These are phyloP conservation scores for Melanotaenia pygmaea DNA, from an alignment of 2,797 vertebrate genomes.

Conservation along the genomic window DNA sequence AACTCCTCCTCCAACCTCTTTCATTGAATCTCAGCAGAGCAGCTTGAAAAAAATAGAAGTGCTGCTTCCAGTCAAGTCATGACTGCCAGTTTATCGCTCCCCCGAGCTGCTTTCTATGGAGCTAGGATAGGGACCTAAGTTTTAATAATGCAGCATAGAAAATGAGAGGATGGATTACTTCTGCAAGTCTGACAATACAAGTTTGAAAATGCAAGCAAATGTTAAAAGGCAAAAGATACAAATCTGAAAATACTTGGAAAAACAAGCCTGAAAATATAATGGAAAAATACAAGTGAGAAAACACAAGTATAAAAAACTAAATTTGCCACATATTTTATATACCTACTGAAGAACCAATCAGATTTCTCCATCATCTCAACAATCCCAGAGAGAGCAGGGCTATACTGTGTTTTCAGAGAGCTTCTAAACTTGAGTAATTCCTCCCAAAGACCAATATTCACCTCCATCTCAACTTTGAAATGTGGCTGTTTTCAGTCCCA, in stretches of 20 bases:
- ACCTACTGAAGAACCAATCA: background rate
- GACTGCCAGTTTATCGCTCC: constrained; percentile 42
- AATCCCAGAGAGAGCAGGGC: background rate
- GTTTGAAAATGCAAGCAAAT: too few relatives aligned
- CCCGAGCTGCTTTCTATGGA: background rate
- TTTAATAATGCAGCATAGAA: too few relatives aligned
- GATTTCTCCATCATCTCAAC: background rate
- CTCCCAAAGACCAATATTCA: constrained; percentile 14
- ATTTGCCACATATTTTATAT: background rate
- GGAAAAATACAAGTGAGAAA: too few relatives aligned
- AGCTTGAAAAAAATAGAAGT: constrained; percentile 40
- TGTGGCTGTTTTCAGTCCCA: constrained; percentile 23
- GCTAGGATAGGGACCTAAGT: background rate
- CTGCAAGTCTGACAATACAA: background rate
- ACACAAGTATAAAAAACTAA: too few relatives aligned
- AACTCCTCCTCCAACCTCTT: constrained; percentile 23
- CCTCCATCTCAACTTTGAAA: constrained; percentile 17
- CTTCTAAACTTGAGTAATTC: constrained; percentile 32
- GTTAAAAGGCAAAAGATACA: too few relatives aligned
- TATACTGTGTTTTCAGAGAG: constrained; percentile 33
- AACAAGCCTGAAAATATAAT: too few relatives aligned
- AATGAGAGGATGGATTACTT: too few relatives aligned
- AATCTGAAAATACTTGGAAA: too few relatives aligned
- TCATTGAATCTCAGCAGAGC: constrained; percentile 33
- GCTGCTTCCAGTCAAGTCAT: constrained; percentile 35